Conservation (phyloP, 2,888 invertebrate species). For the Oxyteleia sp. region DNA sequence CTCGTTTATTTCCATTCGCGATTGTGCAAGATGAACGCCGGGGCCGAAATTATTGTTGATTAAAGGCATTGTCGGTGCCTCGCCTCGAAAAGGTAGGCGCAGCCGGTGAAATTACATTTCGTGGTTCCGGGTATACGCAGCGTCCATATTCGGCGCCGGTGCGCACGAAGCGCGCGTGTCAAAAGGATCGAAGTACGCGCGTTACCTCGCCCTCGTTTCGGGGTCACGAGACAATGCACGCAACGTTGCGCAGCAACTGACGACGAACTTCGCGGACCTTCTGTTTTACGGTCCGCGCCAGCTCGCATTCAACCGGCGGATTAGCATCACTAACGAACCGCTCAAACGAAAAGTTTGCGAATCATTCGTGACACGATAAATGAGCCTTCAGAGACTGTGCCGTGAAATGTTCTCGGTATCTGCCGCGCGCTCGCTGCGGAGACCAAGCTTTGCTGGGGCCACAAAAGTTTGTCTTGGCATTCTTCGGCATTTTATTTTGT, state of each 20-base stretch:
- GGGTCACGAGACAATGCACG: constrained; percentile 22
- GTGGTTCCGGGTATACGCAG: constrained; percentile 30
- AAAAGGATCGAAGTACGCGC: constrained; percentile 15
- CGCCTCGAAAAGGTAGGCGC: constrained; percentile 78
- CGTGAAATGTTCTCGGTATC: constrained; percentile 45
- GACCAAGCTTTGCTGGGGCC: constrained; percentile 25
- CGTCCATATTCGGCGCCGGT: constrained; percentile 16
- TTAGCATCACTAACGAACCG: constrained; percentile 73
- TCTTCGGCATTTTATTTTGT: constrained; percentile 54
- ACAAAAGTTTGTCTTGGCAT: constrained; percentile 41
- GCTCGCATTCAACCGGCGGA: constrained; percentile 68
- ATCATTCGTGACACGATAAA: constrained; percentile 69
- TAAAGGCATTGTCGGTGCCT: constrained; percentile 84
- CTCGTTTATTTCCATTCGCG: constrained; percentile 3
- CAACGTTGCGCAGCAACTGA: constrained; percentile 15
- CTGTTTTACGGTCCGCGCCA: constrained; percentile 64
- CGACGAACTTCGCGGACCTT: constrained; percentile 56
- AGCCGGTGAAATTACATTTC: constrained; percentile 80
- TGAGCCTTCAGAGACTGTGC: constrained; percentile 60
- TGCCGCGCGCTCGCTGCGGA: constrained; percentile 10
- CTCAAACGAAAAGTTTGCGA: constrained; percentile 71
- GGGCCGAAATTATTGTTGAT: constrained; percentile 85
- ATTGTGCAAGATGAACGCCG: constrained; percentile 21
- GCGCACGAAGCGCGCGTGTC: constrained; percentile 27
- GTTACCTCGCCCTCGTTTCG: constrained; percentile 12